Conservation (phyloP, 2,797 vertebrate species). For the Sebastes minor region DNA sequence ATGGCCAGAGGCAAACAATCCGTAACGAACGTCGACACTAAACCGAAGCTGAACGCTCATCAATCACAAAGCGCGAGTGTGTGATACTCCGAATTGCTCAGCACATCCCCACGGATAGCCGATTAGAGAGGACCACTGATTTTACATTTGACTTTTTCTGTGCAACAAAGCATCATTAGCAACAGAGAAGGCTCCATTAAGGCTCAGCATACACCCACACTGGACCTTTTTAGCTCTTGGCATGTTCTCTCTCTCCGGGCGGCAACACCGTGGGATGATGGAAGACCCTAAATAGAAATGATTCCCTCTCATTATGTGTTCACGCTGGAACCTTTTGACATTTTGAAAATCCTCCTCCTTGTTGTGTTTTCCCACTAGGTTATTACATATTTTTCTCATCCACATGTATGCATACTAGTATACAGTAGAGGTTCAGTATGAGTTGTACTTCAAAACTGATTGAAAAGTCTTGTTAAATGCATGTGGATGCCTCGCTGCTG, state of each 20-base stretch:
- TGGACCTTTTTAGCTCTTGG: constrained; percentile 66
- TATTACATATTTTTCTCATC: not conserved
- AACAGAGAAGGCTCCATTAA: constrained; percentile 37
- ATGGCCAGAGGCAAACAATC: not conserved
- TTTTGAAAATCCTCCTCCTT: constrained; percentile 28
- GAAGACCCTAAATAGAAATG: constrained; percentile 55
- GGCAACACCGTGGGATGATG: constrained; percentile 58
- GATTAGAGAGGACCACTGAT: constrained; percentile 71
- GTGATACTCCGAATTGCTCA: not conserved
- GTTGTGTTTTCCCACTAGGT: not conserved
- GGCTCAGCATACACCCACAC: constrained; percentile 59
- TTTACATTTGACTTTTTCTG: constrained; percentile 67
- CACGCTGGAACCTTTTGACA: constrained; percentile 48
- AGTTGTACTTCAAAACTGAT: not conserved
- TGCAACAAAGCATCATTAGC: constrained; percentile 75
- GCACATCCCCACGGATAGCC: constrained; percentile 50
- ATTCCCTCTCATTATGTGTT: constrained; percentile 51
- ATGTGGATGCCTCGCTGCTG: constrained; percentile 4
- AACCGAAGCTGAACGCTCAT: constrained; percentile 5
- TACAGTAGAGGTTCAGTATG: not conserved
- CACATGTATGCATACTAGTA: not conserved
- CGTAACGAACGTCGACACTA: not conserved
- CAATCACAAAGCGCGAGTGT: constrained; percentile 7
- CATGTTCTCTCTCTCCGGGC: constrained; percentile 45
- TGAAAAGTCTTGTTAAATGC: not conserved